Evolutionary conservation across 2,113 vertebrate genomes (phyloP).

Genomic region (Pleuronectes platessa): DNA sequence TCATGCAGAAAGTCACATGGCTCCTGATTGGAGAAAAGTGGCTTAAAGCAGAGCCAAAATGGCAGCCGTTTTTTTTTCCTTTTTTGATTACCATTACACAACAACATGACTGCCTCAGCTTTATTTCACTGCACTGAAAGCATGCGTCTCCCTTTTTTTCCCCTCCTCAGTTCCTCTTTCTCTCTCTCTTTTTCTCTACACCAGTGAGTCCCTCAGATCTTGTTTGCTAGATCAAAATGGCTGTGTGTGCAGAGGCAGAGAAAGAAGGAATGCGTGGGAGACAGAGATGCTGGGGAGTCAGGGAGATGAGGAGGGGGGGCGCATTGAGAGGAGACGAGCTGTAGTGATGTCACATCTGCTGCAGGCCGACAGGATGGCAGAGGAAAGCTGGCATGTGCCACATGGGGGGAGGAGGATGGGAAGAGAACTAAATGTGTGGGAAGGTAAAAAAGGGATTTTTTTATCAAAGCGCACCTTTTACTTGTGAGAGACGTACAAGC

Average conservation of each 20-base stretch:
- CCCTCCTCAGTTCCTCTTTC: slow-evolving; percentile 26
- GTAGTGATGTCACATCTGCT: slow-evolving; percentile 79
- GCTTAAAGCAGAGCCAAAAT: slow-evolving; percentile 80
- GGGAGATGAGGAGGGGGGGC: slow-evolving; percentile 29
- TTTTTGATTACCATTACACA: slow-evolving; percentile 72
- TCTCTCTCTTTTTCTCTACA: slow-evolving; percentile 24
- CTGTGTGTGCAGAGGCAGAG: slow-evolving; percentile 73
- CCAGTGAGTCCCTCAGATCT: slow-evolving; percentile 53
- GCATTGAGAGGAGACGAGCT: slow-evolving; percentile 42
- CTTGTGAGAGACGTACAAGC: slow-evolving; percentile 23
- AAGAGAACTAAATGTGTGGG: slow-evolving; percentile 38
- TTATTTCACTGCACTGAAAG: slow-evolving; percentile 50
- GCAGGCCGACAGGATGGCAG: slow-evolving; percentile 71
- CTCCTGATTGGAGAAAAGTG: slow-evolving; percentile 77
- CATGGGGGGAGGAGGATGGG: slow-evolving; percentile 16
- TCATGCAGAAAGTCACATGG: slow-evolving; percentile 86
- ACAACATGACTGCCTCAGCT: slow-evolving; percentile 60
- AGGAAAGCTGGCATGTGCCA: slow-evolving; percentile 72
- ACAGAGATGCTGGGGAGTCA: slow-evolving; percentile 74
- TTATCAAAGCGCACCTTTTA: slow-evolving; percentile 45
- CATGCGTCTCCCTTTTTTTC: slow-evolving; percentile 17
- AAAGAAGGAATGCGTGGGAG: slow-evolving; percentile 79
- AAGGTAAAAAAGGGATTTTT: slow-evolving; percentile 27
- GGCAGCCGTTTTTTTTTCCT: slow-evolving; percentile 72
- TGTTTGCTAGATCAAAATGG: slow-evolving; percentile 80